Percentiles rank a stretch among this genome's conserved stretches.
These are phyloP conservation scores for Whitmania pigra DNA, from an alignment of 1,140 invertebrate species.

Conservation along the genomic window DNA sequence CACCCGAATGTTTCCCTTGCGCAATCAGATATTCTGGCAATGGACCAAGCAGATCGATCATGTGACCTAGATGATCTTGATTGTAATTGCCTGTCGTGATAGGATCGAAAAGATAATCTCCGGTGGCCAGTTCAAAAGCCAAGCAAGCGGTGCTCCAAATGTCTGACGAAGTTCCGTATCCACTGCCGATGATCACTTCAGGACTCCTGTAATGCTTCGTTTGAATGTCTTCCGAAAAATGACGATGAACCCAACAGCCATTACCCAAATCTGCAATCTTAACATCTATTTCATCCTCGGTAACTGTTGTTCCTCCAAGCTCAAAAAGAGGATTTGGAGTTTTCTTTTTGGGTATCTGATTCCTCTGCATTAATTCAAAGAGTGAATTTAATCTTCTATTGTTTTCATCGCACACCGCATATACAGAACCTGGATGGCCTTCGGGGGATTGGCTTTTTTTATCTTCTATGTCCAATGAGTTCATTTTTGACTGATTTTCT, in stretches of 20 bases:
- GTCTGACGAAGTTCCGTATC: constrained; percentile 85
- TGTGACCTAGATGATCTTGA: constrained; percentile 90
- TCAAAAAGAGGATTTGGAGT: no score
- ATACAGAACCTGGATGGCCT: no score
- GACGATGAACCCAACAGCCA: constrained; percentile 43
- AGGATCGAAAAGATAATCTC: constrained; percentile 97
- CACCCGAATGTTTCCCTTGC: constrained; percentile 74
- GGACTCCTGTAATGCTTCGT: constrained; percentile 92
- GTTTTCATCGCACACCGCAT: no score
- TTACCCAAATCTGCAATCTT: no score
- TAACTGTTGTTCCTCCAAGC: no score
- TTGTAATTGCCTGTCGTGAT: constrained; percentile 66
- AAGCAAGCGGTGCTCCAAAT: constrained; percentile 99
- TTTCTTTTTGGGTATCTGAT: no score
- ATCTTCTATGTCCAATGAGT: no score
- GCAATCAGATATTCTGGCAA: constrained; percentile 80
- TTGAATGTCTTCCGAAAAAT: constrained; percentile 94
- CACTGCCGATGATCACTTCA: constrained; percentile 84
- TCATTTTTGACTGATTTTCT: constrained; percentile 55
- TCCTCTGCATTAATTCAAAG: no score
- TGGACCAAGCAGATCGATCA: constrained; percentile 88
- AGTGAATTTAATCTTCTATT: no score
- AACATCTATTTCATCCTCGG: no score
- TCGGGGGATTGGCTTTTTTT: no score
- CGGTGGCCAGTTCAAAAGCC: constrained; percentile 96